Percentiles rank a stretch among this genome's conserved stretches.
Evolutionary conservation across 2,888 invertebrate genomes (phyloP).

Genomic region (Zaprionus obscuricornis): DNA sequence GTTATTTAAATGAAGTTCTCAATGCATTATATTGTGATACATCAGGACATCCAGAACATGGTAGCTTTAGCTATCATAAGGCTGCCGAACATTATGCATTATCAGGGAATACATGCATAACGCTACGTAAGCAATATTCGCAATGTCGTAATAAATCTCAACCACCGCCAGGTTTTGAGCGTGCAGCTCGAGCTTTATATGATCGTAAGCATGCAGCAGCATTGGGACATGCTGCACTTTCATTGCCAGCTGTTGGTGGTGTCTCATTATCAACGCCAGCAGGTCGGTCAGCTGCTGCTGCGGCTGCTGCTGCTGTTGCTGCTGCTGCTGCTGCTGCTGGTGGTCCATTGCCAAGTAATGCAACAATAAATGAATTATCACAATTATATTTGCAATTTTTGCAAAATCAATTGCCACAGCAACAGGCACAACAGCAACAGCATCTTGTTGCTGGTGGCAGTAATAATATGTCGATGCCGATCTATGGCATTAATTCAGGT

Average conservation of each 20-base stretch:
- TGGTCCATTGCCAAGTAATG: background rate
- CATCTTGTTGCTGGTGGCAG: conserved; percentile 14
- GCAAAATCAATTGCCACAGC: conserved; percentile 32
- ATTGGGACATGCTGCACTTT: conserved; percentile 6
- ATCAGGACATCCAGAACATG: conserved; percentile 64
- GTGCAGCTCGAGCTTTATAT: conserved; percentile 36
- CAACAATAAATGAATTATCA: conserved; percentile 8
- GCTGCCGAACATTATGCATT: conserved; percentile 80
- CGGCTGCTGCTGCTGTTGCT: background rate
- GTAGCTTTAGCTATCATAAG: conserved; percentile 67
- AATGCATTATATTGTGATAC: conserved; percentile 70
- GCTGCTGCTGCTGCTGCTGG: background rate
- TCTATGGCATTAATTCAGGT: conserved; percentile 6
- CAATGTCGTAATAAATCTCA: conserved; percentile 15
- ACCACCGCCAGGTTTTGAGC: conserved; percentile 47
- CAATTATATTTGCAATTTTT: conserved; percentile 22
- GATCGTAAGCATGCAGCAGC: conserved; percentile 29
- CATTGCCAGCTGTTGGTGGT: background rate
- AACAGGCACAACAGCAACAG: conserved; percentile 30
- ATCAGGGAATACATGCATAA: conserved; percentile 65
- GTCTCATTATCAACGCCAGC: background rate
- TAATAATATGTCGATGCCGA: conserved; percentile 21
- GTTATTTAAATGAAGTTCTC: conserved; percentile 65
- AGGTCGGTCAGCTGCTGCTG: background rate
- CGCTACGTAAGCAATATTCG: too few relatives aligned